Base-by-base conservation (phyloP, 2,113 vertebrate genomes). In the Terrapene triunguis region DNA sequence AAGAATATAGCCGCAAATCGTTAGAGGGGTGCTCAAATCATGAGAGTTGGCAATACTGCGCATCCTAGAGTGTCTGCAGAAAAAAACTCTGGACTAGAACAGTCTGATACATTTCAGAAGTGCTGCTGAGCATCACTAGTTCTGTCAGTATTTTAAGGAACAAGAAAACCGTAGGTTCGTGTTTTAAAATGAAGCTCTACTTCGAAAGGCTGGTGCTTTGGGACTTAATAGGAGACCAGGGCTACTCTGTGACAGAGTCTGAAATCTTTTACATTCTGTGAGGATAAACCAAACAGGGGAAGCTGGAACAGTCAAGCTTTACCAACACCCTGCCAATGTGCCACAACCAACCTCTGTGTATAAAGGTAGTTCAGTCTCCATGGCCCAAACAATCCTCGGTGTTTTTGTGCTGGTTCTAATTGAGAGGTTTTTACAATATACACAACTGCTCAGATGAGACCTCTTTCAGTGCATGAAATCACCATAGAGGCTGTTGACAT, bases 401-500 rank as follows among this genome's bases (percentile, higher is more conserved):
- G 29, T 16, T 80, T 89, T n/a, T 19, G 35, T 62, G 86, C 27
- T 55, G 29, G 42, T 80, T 57, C 11, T 16, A 1, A 1, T 8
- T 25, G 27, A 13, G 5, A n/a, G 84, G 78, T 51, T 54, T 84
- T 51, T 93, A 82, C 48, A 79, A 74, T 74, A 29, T 91, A 78
- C 38, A 79, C 8, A 4, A 17, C 32, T 17, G 2, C 16, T 51
- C 85, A 14, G 8, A 38, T 8, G 47, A n/a, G 5, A 22, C 32
- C 2, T 38, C 53, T 50, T 54, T 88, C 5, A 2, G 8, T 50
- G 0, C 6, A 19, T 44, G 85, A 17, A 35, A 53, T 80, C 42
- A 72, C 69, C 42, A 17, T 0, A 0, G 22, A 44, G 44, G 74
- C 74, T 14, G 12, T 78, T 2, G 51, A 2, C 1, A 1, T 42